A percentile compares a stretch with the other conserved stretches of the same genome.
These are phyloP conservation scores for Drosophila kokeensis DNA, from an alignment of 2,888 invertebrate genomes.

Conservation along the genomic window DNA sequence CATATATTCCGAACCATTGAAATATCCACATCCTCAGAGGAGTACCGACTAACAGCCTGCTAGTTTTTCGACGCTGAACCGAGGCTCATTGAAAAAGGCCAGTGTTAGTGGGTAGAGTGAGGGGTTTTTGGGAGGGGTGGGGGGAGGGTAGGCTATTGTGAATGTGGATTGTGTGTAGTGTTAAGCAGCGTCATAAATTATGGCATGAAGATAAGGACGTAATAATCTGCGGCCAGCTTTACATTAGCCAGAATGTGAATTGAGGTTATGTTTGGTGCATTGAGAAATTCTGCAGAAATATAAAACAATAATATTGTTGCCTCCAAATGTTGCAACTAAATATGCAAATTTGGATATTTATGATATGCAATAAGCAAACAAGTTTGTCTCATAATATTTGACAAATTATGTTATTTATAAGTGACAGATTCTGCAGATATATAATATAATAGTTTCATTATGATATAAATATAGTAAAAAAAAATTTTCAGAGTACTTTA, in stretches of 20 bases:
- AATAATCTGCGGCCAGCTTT: conserved; percentile 50
- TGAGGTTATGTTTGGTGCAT: conserved; percentile 41
- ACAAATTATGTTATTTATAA: too few relatives aligned
- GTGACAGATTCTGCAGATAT: too few relatives aligned
- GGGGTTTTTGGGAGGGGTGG: background rate
- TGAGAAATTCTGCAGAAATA: conserved; percentile 11
- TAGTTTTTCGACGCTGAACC: conserved; percentile 27
- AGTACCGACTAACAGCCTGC: background rate
- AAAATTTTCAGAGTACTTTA: fast-evolving
- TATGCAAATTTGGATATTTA: too few relatives aligned
- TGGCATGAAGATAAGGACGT: conserved; percentile 54
- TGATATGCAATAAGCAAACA: background rate
- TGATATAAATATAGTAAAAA: too few relatives aligned
- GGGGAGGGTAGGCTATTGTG: background rate
- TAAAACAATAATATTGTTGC: background rate
- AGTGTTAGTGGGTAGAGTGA: background rate
- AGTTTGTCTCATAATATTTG: too few relatives aligned
- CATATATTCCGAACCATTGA: background rate
- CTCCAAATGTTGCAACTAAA: background rate
- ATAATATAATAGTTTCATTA: too few relatives aligned
- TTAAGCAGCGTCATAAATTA: conserved; percentile 68
- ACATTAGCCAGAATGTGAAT: conserved; percentile 51
- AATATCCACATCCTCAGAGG: background rate
- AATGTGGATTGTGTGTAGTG: conserved; percentile 40
- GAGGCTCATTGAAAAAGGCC: conserved; percentile 32